A percentile compares a stretch with the other conserved stretches of the same genome.
Conservation (phyloP, 2,797 vertebrate genomes). For the Sebastes steindachneri region DNA sequence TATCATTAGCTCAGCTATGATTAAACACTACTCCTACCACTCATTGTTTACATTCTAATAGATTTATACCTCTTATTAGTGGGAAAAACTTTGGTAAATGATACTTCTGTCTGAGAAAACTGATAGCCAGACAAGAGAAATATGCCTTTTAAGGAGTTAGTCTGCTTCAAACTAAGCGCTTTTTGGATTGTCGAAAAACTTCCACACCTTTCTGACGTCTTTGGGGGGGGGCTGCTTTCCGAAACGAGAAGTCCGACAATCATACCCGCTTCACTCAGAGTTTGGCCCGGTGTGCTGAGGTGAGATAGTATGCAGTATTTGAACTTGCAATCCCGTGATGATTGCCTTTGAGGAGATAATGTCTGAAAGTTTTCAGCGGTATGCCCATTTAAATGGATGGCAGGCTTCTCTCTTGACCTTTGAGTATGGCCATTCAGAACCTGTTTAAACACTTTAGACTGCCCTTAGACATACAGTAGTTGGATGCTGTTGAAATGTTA, state of each 20-base stretch:
- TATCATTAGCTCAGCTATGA: slow-evolving; percentile 30
- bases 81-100: not conserved
- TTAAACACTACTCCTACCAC: slow-evolving; percentile 15
- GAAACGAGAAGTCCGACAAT: not conserved
- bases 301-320: not conserved
- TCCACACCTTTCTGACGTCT: not conserved
- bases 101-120: not conserved
- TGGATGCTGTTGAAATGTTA: not conserved
- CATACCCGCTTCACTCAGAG: not conserved
- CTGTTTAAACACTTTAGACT: not conserved
- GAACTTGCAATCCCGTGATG: not conserved
- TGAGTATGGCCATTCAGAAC: not conserved
- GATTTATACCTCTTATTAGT: slow-evolving; percentile 8
- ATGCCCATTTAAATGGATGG: not conserved
- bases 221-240: not conserved
- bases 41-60: slow-evolving; percentile 4
- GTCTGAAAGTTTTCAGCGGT: not conserved
- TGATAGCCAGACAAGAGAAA: not conserved
- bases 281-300: not conserved
- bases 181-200: not conserved
- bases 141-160: not conserved
- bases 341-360: not conserved
- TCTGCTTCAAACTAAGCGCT: not conserved
- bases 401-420: not conserved
- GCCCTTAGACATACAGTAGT: not conserved